Conservation (phyloP, 2,113 vertebrate species). For the Boleophthalmus pectinirostris region DNA sequence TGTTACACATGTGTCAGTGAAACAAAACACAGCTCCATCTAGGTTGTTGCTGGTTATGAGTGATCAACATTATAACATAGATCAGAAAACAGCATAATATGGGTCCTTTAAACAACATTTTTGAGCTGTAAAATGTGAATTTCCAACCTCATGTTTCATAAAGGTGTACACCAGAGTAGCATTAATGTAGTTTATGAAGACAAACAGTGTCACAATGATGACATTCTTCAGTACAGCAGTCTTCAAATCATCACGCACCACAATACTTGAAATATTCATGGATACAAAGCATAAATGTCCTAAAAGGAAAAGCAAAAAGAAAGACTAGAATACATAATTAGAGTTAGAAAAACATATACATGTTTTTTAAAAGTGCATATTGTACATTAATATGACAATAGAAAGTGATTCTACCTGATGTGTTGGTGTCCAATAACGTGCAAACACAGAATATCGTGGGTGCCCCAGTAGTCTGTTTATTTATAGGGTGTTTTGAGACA, state of each 20-base stretch:
- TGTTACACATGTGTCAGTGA: no score
- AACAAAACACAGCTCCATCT: no score
- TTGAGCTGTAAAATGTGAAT: no score
- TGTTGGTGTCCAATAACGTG: background rate
- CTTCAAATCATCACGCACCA: constrained; percentile 36
- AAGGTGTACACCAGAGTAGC: constrained; percentile 63
- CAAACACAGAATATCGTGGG: background rate
- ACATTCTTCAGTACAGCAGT: constrained; percentile 52
- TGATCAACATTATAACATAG: no score
- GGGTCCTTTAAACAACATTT: no score
- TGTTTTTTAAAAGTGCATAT: background rate
- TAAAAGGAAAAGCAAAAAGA: background rate
- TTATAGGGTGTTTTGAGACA: background rate
- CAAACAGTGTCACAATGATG: constrained; percentile 53
- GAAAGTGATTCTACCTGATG: background rate
- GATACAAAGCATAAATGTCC: background rate
- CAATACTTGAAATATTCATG: background rate
- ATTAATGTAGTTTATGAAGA: constrained; percentile 72
- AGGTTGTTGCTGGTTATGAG: no score
- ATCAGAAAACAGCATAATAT: background rate
- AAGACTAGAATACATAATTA: background rate
- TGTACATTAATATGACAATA: background rate
- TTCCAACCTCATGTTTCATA: constrained; percentile 46
- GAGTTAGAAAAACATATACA: background rate
- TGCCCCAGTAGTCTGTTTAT: no score